phyloP scores from a whole-genome alignment of 2,113 vertebrate species.

The Platysteira castanea region DNA sequence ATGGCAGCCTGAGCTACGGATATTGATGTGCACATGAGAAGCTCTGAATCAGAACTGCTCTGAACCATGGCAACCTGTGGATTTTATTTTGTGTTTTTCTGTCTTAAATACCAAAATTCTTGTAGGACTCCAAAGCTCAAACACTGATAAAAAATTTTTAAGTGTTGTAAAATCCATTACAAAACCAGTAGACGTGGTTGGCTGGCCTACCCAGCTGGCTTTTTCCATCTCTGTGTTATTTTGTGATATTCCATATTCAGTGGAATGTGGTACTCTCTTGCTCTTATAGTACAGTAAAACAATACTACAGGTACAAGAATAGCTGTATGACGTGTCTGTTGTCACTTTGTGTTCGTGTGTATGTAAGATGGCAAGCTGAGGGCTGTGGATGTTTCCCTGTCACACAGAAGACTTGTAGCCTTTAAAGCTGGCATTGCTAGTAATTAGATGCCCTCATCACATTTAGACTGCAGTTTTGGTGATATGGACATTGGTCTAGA shows the following conservation, averaged over 20 bases:
- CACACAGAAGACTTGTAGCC: not conserved
- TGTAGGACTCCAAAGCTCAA: not conserved
- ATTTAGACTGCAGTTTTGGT: not conserved
- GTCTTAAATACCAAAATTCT: not conserved
- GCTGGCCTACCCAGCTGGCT: not conserved
- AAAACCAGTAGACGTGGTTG: not conserved
- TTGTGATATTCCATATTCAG: not conserved
- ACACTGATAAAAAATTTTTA: not conserved
- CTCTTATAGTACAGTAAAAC: not conserved
- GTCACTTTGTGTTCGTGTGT: not conserved
- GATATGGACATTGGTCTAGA: not conserved
- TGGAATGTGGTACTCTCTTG: not conserved
- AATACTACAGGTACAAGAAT: not conserved
- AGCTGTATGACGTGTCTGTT: not conserved
- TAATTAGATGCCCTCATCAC: not conserved
- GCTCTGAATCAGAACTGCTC: not conserved
- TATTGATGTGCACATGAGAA: not conserved
- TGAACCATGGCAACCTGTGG: not conserved
- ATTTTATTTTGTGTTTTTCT: not conserved
- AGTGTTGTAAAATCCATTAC: not conserved
- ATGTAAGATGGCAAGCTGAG: not conserved
- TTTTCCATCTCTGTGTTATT: not conserved
- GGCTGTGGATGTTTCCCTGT: not conserved
- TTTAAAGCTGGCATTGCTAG: not conserved
- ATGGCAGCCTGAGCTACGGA: not conserved